Evolutionary conservation across 2,797 vertebrate species (phyloP).

Genomic region (Aldrovandia affinis): DNA sequence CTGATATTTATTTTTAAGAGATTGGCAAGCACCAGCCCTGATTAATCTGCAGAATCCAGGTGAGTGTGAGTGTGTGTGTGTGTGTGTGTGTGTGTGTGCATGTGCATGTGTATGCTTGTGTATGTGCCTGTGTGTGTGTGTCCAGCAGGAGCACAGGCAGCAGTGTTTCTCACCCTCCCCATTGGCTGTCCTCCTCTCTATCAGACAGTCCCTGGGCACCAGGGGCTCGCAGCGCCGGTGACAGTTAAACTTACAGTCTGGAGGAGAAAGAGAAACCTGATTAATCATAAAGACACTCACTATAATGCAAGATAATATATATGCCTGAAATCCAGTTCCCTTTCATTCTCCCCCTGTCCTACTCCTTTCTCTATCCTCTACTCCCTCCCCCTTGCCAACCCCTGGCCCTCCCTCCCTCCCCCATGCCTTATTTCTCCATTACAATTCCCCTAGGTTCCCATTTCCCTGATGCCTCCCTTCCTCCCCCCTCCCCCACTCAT

Average conservation of each 20-base stretch:
- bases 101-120: too few species aligned
- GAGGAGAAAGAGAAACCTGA: neutral
- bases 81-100: neutral
- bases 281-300: too few species aligned
- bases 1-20: too few species aligned
- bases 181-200: constrained; percentile 60
- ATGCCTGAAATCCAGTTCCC: neutral
- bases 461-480: neutral
- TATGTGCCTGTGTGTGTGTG: neutral
- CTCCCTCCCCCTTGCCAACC: neutral
- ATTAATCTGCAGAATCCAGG: neutral
- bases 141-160: too few species aligned
- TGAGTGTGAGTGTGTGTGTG: neutral
- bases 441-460: neutral
- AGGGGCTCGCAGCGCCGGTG: constrained; percentile 69
- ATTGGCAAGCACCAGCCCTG: too few species aligned
- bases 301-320: too few species aligned
- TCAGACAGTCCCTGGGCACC: constrained; percentile 71
- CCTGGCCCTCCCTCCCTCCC: neutral
- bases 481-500: too few species aligned
- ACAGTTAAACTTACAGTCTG: constrained; percentile 80
- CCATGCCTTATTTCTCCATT: neutral
- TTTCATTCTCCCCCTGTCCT: neutral
- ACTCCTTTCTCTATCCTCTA: neutral
- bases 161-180: constrained; percentile 58